phyloP scores from a whole-genome alignment of 2,888 invertebrate species.

The Drosophila mulleri region DNA sequence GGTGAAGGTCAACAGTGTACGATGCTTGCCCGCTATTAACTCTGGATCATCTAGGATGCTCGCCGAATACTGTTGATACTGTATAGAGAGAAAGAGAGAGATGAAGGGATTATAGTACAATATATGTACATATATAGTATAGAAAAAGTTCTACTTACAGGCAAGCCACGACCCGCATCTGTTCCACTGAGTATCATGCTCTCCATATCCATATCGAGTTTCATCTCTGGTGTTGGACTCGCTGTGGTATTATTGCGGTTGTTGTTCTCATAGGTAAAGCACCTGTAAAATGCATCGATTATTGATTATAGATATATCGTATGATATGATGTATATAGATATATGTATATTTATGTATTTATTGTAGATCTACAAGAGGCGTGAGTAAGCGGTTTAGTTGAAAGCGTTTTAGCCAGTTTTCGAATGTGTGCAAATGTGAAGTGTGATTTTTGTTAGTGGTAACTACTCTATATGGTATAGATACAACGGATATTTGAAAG shows the following conservation, averaged over 20 bases:
- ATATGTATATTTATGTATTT: neutral
- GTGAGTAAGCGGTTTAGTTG: constrained; percentile 67
- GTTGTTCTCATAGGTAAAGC: constrained; percentile 84
- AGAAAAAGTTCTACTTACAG: constrained; percentile 54
- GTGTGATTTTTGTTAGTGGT: constrained; percentile 60
- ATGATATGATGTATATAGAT: neutral
- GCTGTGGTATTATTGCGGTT: constrained; percentile 81
- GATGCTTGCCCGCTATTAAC: constrained; percentile 94
- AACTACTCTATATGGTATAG: constrained; percentile 10
- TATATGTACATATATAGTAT: neutral
- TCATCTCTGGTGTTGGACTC: constrained; percentile 84
- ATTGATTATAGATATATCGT: constrained; percentile 2
- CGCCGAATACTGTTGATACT: constrained; percentile 89
- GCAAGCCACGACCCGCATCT: constrained; percentile 68
- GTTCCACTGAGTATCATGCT: constrained; percentile 62
- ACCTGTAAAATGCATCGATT: constrained; percentile 69
- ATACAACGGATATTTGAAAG: constrained; percentile 20
- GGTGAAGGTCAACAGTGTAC: constrained; percentile 94
- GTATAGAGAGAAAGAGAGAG: neutral
- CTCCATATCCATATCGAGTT: constrained; percentile 83
- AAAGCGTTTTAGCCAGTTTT: constrained; percentile 57
- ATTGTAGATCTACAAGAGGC: constrained; percentile 29
- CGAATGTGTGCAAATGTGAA: constrained; percentile 64
- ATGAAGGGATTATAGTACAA: neutral
- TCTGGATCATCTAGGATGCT: constrained; percentile 97